Evolutionary conservation across 2,888 invertebrate species (phyloP), one percentile per base, ranked within the genome.

Genomic region (Nymphalis polychloros): DNA sequence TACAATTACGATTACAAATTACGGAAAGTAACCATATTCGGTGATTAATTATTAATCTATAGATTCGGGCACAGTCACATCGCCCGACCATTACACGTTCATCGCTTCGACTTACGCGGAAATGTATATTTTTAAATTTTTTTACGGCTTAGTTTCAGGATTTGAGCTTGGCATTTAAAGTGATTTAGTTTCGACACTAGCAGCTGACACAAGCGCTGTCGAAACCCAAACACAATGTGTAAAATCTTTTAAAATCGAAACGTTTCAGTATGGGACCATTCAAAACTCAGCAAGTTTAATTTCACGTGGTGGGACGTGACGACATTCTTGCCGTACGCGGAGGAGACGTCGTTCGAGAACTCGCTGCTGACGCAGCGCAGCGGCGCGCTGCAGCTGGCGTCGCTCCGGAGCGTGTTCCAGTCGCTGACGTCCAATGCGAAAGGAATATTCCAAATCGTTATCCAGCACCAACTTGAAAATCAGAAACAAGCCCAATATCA

Each of bases 231-330:
- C 10, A 13, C 13, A 4, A 41, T 41, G 4, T 13, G 1, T 41
- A 13, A 49, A 49, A 49, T n/a, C n/a, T 8, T 7, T 49, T 8
- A 49, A 17, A 8, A 48, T 59, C 50, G 49, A 53, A 47, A 52
- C 13, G 46, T 60, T 64, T 41, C 84, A 97, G 97, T 98, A 78
- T 98, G 98, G 97, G 97, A 98, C 82, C 97, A 97, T 78, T 94
- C 94, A 7, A 97, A 97, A 81, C 88, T 97, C 35, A 96, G 96
- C 77, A 95, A 96, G 79, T 97, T 96, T 78, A 97, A 97, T 80
- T 98, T 97, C 88, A 94, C 96, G 4, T 98, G 98, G 97, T 97
- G 96, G 94, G 97, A 98, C 82, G 95, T 95, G 4, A 97, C 98
- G 0, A 97, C 97, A 0, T 96, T 96, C 86, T 83, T 95, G 71